A percentile compares a stretch with the other conserved stretches of the same genome.
phyloP scores from a whole-genome alignment of 2,797 vertebrate genomes.

The Thaleichthys pacificus region DNA sequence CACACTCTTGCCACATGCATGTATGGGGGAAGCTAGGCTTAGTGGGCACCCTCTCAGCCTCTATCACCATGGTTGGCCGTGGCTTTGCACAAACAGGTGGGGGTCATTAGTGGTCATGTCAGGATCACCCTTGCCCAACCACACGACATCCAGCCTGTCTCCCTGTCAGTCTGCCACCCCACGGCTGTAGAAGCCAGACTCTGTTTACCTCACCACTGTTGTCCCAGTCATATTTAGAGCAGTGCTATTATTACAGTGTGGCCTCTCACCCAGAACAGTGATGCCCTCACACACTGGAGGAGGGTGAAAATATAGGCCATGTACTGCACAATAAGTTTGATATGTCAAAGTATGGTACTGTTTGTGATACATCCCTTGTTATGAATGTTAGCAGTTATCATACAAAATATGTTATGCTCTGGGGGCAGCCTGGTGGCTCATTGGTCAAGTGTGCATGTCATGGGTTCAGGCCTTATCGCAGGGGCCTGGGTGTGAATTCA shows the following conservation, averaged over 20 bases:
- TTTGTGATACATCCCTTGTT: too few species aligned
- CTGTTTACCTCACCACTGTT: conserved; percentile 13
- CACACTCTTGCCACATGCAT: conserved; percentile 35
- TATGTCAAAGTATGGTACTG: too few species aligned
- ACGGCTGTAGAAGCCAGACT: conserved; percentile 20
- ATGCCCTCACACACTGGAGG: conserved; percentile 6
- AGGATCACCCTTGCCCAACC: background rate
- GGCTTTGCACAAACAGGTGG: conserved; percentile 39
- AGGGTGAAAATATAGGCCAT: conserved; percentile 8
- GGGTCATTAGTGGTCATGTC: conserved; percentile 14
- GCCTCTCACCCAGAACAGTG: conserved; percentile 23
- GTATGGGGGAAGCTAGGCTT: conserved; percentile 44
- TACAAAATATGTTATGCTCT: too few species aligned
- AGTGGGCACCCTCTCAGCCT: conserved; percentile 41
- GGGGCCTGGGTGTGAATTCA: too few species aligned
- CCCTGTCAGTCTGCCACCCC: background rate
- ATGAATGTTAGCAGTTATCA: too few species aligned
- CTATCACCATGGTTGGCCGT: background rate
- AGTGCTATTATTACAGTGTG: conserved; percentile 44
- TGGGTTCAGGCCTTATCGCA: too few species aligned
- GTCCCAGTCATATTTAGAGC: conserved; percentile 26
- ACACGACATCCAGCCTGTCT: background rate
- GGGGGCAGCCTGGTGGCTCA: too few species aligned
- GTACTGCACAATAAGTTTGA: background rate
- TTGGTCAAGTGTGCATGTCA: too few species aligned